Conservation (phyloP, 1,140 invertebrate genomes). For the Tribolium madens region DNA sequence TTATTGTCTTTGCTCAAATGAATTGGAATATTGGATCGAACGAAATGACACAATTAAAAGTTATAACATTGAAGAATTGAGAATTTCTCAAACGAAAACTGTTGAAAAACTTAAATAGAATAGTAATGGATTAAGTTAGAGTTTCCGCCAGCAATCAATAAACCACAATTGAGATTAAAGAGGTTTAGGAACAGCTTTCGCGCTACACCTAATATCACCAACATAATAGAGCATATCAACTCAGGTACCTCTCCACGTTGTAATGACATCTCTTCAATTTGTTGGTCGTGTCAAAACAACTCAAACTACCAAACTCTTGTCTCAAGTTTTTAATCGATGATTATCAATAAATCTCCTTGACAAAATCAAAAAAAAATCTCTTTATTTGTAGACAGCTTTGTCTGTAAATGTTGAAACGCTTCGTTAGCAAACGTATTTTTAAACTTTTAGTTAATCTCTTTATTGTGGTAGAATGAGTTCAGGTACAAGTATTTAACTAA, state of each 20-base stretch:
- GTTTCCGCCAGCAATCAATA: conserved; percentile 17
- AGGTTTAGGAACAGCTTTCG: conserved; percentile 10
- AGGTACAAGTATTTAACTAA: conserved; percentile 11
- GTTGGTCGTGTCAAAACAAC: conserved; percentile 16
- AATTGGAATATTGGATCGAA: not conserved
- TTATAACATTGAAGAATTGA: not conserved
- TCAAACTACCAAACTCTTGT: conserved; percentile 21
- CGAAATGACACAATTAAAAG: not conserved
- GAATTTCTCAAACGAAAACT: no score
- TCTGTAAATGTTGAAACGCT: not conserved
- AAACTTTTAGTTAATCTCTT: conserved; percentile 14
- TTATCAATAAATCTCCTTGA: not conserved
- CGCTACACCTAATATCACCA: conserved; percentile 20
- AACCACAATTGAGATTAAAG: conserved; percentile 34
- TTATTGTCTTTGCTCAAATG: not conserved
- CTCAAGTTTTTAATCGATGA: conserved; percentile 4
- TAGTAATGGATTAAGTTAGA: conserved; percentile 14
- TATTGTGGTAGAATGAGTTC: not conserved
- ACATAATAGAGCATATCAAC: conserved; percentile 36
- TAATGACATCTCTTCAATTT: conserved; percentile 20
- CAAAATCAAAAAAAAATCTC: not conserved
- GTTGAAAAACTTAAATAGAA: no score
- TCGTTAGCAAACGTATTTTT: no score
- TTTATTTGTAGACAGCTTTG: not conserved
- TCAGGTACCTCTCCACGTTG: conserved; percentile 13